Evolutionary conservation across 2,113 vertebrate genomes (phyloP), one percentile per base, ranked within the genome.

Genomic region (Anolis sagrei): DNA sequence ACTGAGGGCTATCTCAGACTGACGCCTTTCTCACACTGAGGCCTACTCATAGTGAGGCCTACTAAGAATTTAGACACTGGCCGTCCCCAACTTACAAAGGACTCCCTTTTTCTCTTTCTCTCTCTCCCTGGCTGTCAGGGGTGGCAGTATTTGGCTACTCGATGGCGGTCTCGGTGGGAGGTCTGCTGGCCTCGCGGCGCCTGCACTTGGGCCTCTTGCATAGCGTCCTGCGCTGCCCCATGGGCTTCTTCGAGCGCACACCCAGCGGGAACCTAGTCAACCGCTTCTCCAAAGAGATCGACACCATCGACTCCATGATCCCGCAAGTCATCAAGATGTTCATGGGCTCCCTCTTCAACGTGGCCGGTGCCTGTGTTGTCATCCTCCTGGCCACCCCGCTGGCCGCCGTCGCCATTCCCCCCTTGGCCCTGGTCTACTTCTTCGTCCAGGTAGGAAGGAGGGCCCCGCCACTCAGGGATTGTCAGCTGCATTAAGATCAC

Each of bases 231-330:
- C 96, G 97, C 51, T 98, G 97, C 0, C 98, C 98, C 1, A 97
- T 99, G 95, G 96, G 97, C 87, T 99, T 99, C 90, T 99, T 99
- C 10, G 99, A 99, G 88, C 97, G 97, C 8, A 99, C 99, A 0
- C 99, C 98, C 48, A 99, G 98, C 0, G 99, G 98, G 25, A 99
- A 99, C 94, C 95, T 99, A 78, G 98, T 99, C 74, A 99, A 99
- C 91, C 98, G 98, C 75, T 99, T 99, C 88, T 96, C 99, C 85
- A 99, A 98, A 92, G 99, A 99, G 92, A 96, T 98, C 0, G 98
- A 99, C 95, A 99, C 97, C 61, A 98, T 99, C 25, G 99, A 99
- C 95, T 96, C 98, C 0, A 79, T 97, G 87, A 98, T 99, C 64
- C 98, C 99, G 0, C 97, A 95, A 89, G 97, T 99, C 84, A 97